Conservation (phyloP, 2,113 vertebrate genomes). For the Noturus placidus region DNA sequence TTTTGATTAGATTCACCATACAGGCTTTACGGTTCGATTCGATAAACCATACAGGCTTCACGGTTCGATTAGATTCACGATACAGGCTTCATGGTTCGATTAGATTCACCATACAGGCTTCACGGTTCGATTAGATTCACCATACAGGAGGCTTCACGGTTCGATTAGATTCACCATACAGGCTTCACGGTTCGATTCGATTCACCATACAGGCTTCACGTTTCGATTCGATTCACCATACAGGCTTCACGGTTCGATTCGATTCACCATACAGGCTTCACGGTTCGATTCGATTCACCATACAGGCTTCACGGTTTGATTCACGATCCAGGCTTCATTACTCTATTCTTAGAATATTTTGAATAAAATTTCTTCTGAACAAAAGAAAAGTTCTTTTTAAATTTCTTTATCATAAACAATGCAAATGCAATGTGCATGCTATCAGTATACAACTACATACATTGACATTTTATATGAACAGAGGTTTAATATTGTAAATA, state of each 20-base stretch:
- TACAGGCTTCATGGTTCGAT: no score
- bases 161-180: not conserved
- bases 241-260: not conserved
- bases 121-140: no score
- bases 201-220: not conserved
- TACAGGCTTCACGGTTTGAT: not conserved
- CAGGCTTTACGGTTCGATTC: not conserved
- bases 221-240: not conserved
- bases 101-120: not conserved
- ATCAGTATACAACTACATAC: no score
- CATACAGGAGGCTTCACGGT: not conserved
- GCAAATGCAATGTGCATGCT: no score
- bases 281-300: not conserved
- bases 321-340: not conserved
- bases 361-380: not conserved
- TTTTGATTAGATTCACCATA: not conserved
- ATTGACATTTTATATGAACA: no score
- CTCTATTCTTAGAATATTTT: not conserved
- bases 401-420: no score
- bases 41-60: not conserved
- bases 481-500: no score
- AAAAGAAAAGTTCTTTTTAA: not conserved
- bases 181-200: not conserved
- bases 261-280: no score
- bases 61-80: not conserved